phyloP scores from a whole-genome alignment of 2,113 vertebrate genomes.

The Archocentrus centrarchus region DNA sequence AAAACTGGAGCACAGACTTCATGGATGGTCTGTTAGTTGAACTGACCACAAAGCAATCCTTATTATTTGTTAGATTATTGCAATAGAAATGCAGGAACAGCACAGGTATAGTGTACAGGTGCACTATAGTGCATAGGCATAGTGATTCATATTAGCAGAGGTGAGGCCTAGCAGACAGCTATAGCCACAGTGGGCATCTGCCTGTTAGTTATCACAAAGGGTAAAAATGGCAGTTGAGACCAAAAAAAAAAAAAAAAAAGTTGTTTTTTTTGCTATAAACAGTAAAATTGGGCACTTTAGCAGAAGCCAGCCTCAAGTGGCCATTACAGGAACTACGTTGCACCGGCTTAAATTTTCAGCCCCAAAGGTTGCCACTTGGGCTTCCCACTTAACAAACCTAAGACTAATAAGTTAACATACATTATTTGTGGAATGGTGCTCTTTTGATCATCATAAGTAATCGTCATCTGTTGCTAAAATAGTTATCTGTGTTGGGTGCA shows the following conservation, averaged over 20 bases:
- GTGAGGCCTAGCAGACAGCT: background rate
- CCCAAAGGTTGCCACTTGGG: rapidly evolving
- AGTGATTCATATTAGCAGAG: background rate
- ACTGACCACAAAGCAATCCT: too few relatives aligned
- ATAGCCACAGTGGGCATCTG: background rate
- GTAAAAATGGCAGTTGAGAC: too few relatives aligned
- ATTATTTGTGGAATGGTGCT: background rate
- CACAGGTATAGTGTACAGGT: background rate
- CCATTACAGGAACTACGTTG: background rate
- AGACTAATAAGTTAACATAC: background rate
- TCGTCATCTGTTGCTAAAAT: background rate
- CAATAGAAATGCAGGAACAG: background rate
- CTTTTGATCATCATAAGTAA: background rate
- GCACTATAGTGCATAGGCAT: background rate
- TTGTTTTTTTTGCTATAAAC: background rate
- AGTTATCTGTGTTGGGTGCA: background rate
- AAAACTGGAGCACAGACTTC: background rate
- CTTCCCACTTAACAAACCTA: background rate
- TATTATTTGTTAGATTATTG: background rate
- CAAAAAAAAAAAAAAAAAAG: too few relatives aligned
- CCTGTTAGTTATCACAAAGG: background rate
- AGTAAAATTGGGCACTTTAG: background rate
- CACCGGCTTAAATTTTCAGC: background rate
- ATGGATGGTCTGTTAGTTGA: too few relatives aligned
- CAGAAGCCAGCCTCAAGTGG: background rate